Conservation (phyloP, 1,140 invertebrate genomes). For the Neodiprion lecontei region DNA sequence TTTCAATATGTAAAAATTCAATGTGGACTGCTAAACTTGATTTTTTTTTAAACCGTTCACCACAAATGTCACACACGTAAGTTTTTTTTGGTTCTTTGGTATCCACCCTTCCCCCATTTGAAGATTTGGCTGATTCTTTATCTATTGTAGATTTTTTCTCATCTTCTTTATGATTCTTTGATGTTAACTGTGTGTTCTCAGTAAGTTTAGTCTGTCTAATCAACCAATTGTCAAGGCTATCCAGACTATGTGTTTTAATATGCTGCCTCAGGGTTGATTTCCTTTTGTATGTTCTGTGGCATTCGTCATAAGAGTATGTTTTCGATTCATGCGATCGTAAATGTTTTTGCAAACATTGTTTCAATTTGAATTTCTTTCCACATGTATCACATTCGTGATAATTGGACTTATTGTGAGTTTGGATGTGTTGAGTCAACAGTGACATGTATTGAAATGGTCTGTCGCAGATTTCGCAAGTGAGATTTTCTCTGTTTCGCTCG, state of each 20-base stretch:
- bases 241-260: not conserved
- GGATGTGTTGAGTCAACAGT: not conserved
- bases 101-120: not conserved
- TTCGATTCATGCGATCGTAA: not conserved
- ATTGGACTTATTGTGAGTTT: not conserved
- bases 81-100: not conserved
- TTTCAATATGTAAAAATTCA: not conserved
- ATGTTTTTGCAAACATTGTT: not conserved
- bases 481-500: too few relatives aligned
- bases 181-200: too few relatives aligned
- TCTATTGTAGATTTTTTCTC: too few relatives aligned
- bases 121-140: not conserved
- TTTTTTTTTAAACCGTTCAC: not conserved
- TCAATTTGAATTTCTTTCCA: not conserved
- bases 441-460: not conserved
- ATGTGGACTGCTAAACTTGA: not conserved
- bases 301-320: not conserved
- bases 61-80: not conserved
- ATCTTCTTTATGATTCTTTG: too few relatives aligned
- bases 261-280: not conserved
- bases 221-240: not conserved
- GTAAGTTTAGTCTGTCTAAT: too few relatives aligned
- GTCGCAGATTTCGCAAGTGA: not conserved
- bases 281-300: not conserved
- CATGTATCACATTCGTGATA: not conserved